These are phyloP conservation scores for Geopemphigus sp. DNA, from an alignment of 1,140 invertebrate genomes.

Conservation along the genomic window DNA sequence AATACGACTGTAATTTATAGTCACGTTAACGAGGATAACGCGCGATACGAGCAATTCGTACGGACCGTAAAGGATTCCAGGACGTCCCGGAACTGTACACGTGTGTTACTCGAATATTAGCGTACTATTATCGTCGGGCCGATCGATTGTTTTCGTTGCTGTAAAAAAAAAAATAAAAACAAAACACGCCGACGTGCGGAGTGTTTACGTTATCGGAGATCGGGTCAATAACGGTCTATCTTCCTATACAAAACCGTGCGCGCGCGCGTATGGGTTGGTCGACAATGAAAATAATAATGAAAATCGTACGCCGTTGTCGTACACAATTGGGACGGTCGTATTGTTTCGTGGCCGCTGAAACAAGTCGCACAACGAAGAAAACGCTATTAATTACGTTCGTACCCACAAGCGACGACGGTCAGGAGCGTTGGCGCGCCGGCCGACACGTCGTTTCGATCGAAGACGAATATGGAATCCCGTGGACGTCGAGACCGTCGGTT, in stretches of 20 bases:
- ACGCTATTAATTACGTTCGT: not conserved
- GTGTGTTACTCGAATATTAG: too few relatives aligned
- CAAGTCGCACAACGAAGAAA: not conserved
- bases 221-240: not conserved
- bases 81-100: too few relatives aligned
- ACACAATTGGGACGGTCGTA: not conserved
- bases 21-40: too few relatives aligned
- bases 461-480: too few relatives aligned
- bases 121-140: too few relatives aligned
- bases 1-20: too few relatives aligned
- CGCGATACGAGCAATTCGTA: too few relatives aligned
- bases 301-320: not conserved
- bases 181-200: not conserved
- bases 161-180: too few relatives aligned
- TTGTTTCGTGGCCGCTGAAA: not conserved
- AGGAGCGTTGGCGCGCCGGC: not conserved
- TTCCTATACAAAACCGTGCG: too few relatives aligned
- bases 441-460: not conserved
- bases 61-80: too few relatives aligned
- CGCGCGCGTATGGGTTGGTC: not conserved
- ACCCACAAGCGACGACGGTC: not conserved
- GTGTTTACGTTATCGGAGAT: constrained; percentile 3
- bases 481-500: too few relatives aligned
- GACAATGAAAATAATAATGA: not conserved
- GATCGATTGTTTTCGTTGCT: too few relatives aligned